Evolutionary conservation across 2,113 vertebrate genomes (phyloP).

Genomic region (Cygnus buccinator): DNA sequence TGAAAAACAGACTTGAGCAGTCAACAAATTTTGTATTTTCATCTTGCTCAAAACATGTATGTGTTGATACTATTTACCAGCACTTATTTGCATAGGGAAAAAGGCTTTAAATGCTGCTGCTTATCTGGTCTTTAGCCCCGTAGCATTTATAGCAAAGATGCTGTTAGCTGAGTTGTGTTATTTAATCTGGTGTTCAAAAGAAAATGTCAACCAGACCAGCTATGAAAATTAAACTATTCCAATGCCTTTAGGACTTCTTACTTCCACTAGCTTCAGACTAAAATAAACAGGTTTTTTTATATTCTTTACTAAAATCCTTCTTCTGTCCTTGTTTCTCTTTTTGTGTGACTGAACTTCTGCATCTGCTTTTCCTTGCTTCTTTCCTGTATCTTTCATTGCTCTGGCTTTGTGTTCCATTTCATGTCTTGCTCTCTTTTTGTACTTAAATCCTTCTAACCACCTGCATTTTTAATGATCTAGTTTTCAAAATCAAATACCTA

Average conservation of each 20-base stretch:
- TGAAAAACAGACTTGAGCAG: constrained; percentile 4
- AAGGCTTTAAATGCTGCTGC: constrained; percentile 33
- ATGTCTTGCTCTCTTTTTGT: neutral
- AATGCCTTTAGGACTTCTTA: constrained; percentile 55
- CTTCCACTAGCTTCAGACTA: constrained; percentile 31
- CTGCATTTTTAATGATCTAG: neutral
- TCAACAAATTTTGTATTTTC: constrained; percentile 1
- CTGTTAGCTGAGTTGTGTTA: constrained; percentile 47
- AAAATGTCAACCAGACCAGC: constrained; percentile 59
- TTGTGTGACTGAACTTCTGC: neutral
- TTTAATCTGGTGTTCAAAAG: constrained; percentile 62
- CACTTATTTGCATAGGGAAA: constrained; percentile 28
- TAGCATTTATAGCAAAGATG: constrained; percentile 41
- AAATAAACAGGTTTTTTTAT: constrained; percentile 36
- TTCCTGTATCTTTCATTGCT: neutral
- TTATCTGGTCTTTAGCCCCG: constrained; percentile 63
- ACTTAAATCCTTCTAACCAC: neutral
- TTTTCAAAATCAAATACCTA: neutral
- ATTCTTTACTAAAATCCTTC: neutral
- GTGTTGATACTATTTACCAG: constrained; percentile 28
- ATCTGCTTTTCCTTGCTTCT: neutral
- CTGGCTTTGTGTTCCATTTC: neutral
- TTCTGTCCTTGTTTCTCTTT: neutral
- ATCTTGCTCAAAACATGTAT: neutral
- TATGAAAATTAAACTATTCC: constrained; percentile 59